A percentile compares a stretch with the other conserved stretches of the same genome.
Conservation (phyloP, 1,140 invertebrate genomes). For the Sminthurinus signatus region DNA sequence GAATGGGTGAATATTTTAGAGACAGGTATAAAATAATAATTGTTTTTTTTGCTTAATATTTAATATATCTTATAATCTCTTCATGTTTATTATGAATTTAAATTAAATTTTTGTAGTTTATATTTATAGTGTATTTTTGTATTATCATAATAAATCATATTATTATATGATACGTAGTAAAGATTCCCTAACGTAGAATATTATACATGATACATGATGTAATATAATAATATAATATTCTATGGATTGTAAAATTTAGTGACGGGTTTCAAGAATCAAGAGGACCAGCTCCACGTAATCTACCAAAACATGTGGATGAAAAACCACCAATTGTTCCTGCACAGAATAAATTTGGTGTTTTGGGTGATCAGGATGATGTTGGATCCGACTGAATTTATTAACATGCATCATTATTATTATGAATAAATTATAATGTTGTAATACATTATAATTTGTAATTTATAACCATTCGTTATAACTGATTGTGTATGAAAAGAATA, state of each 20-base stretch:
- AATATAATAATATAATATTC: background rate
- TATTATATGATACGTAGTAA: background rate
- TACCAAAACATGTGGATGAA: conserved; percentile 19
- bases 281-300: background rate
- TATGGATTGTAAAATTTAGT: background rate
- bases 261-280: conserved; percentile 16
- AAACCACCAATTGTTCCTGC: conserved; percentile 13
- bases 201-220: too few species aligned
- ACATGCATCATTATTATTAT: too few species aligned
- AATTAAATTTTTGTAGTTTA: background rate
- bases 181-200: background rate
- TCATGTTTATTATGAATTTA: background rate
- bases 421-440: too few species aligned
- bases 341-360: conserved; percentile 20
- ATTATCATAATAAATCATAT: background rate
- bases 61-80: background rate
- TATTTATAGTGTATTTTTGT: background rate
- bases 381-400: conserved; percentile 2
- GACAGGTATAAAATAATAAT: background rate
- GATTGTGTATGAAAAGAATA: too few species aligned
- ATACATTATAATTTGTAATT: too few species aligned
- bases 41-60: conserved; percentile 1
- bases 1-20: conserved; percentile 3
- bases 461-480: too few species aligned
- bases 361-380: background rate